Evolutionary conservation across 2,113 vertebrate species (phyloP).

Genomic region (Corydoras maculifer): DNA sequence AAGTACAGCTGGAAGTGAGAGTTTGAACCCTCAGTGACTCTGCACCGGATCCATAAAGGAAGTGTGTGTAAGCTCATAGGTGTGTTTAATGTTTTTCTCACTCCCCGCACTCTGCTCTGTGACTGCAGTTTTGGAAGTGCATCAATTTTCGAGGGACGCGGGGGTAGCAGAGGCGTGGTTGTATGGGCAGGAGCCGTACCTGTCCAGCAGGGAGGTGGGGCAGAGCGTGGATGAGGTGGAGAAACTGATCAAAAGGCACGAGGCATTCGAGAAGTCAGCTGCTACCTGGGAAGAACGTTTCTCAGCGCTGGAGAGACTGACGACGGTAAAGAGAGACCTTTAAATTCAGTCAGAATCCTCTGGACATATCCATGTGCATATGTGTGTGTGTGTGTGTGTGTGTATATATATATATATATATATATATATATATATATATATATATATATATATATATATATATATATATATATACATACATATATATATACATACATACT

Average conservation of each 20-base stretch:
- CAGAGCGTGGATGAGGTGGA: slow-evolving; percentile 94
- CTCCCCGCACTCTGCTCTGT: slow-evolving; percentile 9
- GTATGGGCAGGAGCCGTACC: slow-evolving; percentile 88
- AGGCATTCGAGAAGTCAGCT: slow-evolving; percentile 94
- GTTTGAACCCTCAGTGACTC: too few relatives aligned
- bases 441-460: too few relatives aligned
- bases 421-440: too few relatives aligned
- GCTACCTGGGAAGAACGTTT: slow-evolving; percentile 97
- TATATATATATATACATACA: too few relatives aligned
- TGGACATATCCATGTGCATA: too few relatives aligned
- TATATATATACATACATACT: too few relatives aligned
- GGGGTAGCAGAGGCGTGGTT: slow-evolving; percentile 96
- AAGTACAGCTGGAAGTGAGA: slow-evolving; percentile 47
- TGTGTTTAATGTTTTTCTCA: neutral
- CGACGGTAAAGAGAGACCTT: slow-evolving; percentile 70
- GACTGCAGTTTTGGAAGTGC: slow-evolving; percentile 86
- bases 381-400: too few relatives aligned
- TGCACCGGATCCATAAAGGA: too few relatives aligned
- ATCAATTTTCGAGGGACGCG: slow-evolving; percentile 92
- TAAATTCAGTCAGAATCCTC: too few relatives aligned
- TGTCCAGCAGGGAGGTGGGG: slow-evolving; percentile 84
- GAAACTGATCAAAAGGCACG: slow-evolving; percentile 91
- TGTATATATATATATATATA: too few relatives aligned
- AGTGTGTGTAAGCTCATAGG: slow-evolving; percentile 13
- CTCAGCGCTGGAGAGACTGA: slow-evolving; percentile 87